phyloP scores from a whole-genome alignment of 2,888 invertebrate genomes.

The Drosophila glabriapex region DNA sequence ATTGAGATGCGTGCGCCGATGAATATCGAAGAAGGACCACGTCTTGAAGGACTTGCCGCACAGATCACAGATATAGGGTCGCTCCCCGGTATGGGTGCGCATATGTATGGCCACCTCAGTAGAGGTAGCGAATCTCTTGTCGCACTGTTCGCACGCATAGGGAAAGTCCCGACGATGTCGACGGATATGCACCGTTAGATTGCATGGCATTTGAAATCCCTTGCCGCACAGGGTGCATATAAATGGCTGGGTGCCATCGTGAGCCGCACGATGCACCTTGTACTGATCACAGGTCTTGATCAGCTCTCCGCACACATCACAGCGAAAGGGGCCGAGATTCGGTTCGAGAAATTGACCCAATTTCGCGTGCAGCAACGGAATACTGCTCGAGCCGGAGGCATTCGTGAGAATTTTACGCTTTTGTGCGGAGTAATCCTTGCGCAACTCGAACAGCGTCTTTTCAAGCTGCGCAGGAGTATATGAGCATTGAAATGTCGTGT shows the following conservation, averaged over 20 bases:
- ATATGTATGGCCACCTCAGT: slow-evolving; percentile 82
- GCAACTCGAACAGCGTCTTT: slow-evolving; percentile 73
- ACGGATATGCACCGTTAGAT: slow-evolving; percentile 79
- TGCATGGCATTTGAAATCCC: slow-evolving; percentile 80
- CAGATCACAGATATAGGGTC: slow-evolving; percentile 79
- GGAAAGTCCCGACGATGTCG: slow-evolving; percentile 79
- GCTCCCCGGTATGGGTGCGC: slow-evolving; percentile 81
- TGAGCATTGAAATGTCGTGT: slow-evolving; percentile 56
- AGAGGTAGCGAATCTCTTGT: slow-evolving; percentile 80
- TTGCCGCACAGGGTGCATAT: slow-evolving; percentile 81
- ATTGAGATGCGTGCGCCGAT: slow-evolving; percentile 77
- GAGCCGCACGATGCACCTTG: slow-evolving; percentile 75
- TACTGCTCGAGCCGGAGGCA: slow-evolving; percentile 27
- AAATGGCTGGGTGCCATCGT: slow-evolving; percentile 79
- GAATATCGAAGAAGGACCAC: slow-evolving; percentile 82
- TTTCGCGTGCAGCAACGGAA: slow-evolving; percentile 67
- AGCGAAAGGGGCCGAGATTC: slow-evolving; percentile 80
- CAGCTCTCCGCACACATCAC: slow-evolving; percentile 67
- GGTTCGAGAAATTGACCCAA: slow-evolving; percentile 66
- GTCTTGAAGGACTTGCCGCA: slow-evolving; percentile 82
- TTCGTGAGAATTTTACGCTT: slow-evolving; percentile 70
- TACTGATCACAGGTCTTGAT: slow-evolving; percentile 82
- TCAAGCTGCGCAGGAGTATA: slow-evolving; percentile 69
- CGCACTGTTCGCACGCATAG: slow-evolving; percentile 79
- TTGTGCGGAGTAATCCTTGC: slow-evolving; percentile 75